Evolutionary conservation across 2,797 vertebrate species (phyloP).

Genomic region (Acropternis orthonyx): DNA sequence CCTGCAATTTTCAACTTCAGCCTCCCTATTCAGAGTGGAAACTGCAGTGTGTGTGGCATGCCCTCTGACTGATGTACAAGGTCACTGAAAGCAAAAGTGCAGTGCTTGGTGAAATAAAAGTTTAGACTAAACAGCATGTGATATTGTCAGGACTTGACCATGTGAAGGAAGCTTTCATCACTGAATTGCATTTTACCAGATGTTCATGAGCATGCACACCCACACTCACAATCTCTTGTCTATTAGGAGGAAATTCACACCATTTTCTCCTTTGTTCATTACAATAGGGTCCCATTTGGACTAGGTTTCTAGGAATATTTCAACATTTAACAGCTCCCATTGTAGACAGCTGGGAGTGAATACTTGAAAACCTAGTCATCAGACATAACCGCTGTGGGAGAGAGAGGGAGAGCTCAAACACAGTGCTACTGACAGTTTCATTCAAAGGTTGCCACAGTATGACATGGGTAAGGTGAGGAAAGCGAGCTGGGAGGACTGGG

Average conservation of each 20-base stretch:
- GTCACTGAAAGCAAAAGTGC: conserved; percentile 25
- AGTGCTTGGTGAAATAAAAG: conserved; percentile 34
- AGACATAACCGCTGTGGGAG: background rate
- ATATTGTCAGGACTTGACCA: background rate
- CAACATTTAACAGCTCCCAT: background rate
- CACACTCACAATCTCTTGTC: background rate
- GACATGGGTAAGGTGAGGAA: background rate
- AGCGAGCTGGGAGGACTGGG: background rate
- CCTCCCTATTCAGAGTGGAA: background rate
- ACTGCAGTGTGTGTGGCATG: conserved; percentile 1
- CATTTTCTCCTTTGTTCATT: background rate
- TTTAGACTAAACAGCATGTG: conserved; percentile 25
- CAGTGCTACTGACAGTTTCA: background rate
- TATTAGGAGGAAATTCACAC: background rate
- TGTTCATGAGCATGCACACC: background rate
- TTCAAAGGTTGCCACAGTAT: background rate
- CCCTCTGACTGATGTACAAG: background rate
- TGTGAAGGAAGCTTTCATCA: conserved; percentile 34
- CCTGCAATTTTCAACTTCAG: background rate
- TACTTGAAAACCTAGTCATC: conserved; percentile 8
- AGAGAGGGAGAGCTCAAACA: background rate
- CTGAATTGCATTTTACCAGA: background rate
- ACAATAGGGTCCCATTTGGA: background rate
- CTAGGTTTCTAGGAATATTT: background rate
- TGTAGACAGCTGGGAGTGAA: background rate